Evolutionary conservation across 1,140 invertebrate genomes (phyloP), one percentile per base, ranked within the genome.

Genomic region (Drosophila virilis): DNA sequence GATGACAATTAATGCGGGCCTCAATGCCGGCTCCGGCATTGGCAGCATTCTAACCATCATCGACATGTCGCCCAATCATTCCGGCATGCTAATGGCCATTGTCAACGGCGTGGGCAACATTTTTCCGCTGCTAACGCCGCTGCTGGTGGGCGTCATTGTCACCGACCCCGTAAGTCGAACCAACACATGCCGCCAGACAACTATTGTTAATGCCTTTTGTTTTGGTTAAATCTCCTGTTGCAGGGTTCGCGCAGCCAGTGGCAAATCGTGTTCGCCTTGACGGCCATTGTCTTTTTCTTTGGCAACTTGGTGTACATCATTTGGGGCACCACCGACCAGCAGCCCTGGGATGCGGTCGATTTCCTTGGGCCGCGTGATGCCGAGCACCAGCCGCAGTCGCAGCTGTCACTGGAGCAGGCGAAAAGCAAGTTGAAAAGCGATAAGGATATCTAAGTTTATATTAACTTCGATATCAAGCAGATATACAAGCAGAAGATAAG

Each of bases 1-100:
- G 50, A 92, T 97, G 1, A 94, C 95, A 0, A 72, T 96, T 2
- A 95, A 96, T 15, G 96, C 97, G 1, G 95, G 96, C 1, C 91
- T 96, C 1, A 97, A 97, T 70, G 95, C 96, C 9, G 95, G 95
- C 17, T 94, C 95, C 48, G 96, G 95, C 78, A 95, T 95, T 48
- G 97, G 97, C 8, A 93, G 92, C 70, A 92, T 94, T 76, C 93
- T 95, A 22, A 95, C 95, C 71, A 95, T 96, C 50, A 94, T 96
- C 71, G 96, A 97, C 91, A 94, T 97, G 77, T 94, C 96, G 4
- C 96, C 96, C 0, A 96, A 96, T 85, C 96, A 95, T 83, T 94
- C 95, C 1, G 96, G 96, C 38, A 95, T 95, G 8, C 80, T 97
- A 12, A 91, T 91, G 89, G 90, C 96, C 22, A 93, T 97, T 22